These are phyloP conservation scores for Punctoribates punctum DNA, from an alignment of 2,888 invertebrate genomes.

Conservation along the genomic window DNA sequence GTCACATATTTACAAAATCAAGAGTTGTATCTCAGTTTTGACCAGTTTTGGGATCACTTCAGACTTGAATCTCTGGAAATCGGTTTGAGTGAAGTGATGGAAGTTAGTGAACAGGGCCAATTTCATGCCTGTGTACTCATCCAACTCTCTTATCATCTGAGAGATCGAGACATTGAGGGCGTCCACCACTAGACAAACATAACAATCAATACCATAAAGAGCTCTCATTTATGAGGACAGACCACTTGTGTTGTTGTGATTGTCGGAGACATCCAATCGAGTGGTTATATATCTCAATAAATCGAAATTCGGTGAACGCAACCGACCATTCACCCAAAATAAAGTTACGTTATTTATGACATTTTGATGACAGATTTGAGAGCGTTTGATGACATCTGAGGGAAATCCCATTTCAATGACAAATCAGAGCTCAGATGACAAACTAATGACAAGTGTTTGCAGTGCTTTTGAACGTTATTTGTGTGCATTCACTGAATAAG, in stretches of 20 bases:
- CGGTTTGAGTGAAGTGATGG: not conserved
- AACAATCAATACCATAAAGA: not conserved
- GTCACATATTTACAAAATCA: not conserved
- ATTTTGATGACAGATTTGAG: too few relatives aligned
- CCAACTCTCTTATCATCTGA: not conserved
- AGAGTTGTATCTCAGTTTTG: not conserved
- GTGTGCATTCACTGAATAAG: too few relatives aligned
- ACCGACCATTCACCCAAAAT: not conserved
- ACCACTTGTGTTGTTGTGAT: not conserved
- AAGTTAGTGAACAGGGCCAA: not conserved
- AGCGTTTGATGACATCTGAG: too few relatives aligned
- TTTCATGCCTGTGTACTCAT: not conserved
- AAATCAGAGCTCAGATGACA: too few relatives aligned
- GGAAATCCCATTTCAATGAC: too few relatives aligned
- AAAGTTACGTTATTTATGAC: too few relatives aligned
- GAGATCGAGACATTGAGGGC: not conserved
- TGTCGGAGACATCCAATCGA: not conserved
- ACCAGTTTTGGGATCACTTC: not conserved
- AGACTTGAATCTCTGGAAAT: not conserved
- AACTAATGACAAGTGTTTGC: too few relatives aligned
- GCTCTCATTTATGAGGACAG: not conserved
- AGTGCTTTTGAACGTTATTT: too few relatives aligned
- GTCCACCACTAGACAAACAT: conserved; percentile 4
- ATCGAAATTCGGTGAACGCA: conserved; percentile 8
- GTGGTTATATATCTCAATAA: not conserved